A percentile compares a stretch with the other conserved stretches of the same genome.
Evolutionary conservation across 2,797 vertebrate species (phyloP).

Genomic region (Muscicapa striata): DNA sequence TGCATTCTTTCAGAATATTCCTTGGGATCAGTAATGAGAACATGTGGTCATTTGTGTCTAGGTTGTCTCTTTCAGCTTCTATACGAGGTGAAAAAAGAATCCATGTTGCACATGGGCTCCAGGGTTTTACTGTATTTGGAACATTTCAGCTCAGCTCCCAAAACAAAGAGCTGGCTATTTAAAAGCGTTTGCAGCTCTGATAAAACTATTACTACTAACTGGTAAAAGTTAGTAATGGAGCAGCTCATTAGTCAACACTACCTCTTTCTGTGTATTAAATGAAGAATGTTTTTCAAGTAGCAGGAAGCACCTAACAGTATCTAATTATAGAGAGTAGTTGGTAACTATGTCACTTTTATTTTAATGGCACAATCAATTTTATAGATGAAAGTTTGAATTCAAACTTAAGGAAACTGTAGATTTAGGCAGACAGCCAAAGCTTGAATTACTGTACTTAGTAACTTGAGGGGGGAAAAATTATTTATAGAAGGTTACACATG

Average conservation of each 20-base stretch:
- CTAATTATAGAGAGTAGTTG: constrained; percentile 69
- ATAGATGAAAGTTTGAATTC: constrained; percentile 72
- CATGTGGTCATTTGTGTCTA: constrained; percentile 13
- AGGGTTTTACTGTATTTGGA: constrained; percentile 24
- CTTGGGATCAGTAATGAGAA: constrained; percentile 31
- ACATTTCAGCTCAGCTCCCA: neutral
- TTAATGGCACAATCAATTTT: constrained; percentile 73
- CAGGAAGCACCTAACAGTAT: constrained; percentile 65
- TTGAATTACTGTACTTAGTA: constrained; percentile 55
- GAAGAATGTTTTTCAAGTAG: constrained; percentile 70
- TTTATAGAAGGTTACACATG: constrained; percentile 5
- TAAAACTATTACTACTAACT: constrained; percentile 53
- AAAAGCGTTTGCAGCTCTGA: constrained; percentile 52
- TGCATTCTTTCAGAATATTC: constrained; percentile 37
- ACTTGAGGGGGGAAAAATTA: constrained; percentile 20
- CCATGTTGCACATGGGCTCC: neutral
- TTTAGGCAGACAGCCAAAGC: constrained; percentile 64
- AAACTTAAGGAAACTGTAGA: constrained; percentile 69
- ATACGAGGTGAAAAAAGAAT: constrained; percentile 35
- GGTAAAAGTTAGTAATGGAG: constrained; percentile 70
- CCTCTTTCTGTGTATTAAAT: constrained; percentile 63
- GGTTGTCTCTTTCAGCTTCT: constrained; percentile 40
- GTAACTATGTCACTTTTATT: constrained; percentile 67
- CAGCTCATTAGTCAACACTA: constrained; percentile 70
- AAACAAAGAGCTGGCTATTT: constrained; percentile 56